These are phyloP conservation scores for Crambe crambe DNA, from an alignment of 37 sponge, comb jelly and placozoan genomes.

Conservation along the genomic window DNA sequence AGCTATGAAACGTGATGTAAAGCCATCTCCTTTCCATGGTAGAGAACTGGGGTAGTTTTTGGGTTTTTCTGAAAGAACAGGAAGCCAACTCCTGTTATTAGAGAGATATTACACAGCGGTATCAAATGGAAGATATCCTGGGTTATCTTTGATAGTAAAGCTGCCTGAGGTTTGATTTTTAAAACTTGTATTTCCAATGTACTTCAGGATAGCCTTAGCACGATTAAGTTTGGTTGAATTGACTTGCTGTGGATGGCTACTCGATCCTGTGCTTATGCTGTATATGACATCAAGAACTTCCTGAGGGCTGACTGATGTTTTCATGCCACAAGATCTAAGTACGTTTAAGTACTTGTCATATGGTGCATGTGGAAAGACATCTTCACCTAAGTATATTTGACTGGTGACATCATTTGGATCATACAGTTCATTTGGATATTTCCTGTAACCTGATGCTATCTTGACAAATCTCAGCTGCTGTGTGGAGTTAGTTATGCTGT, in stretches of 20 bases:
- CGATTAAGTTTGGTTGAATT: too few species aligned
- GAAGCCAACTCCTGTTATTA: slow-evolving; percentile 27
- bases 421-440: neutral
- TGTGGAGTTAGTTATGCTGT: neutral
- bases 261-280: slow-evolving; percentile 1
- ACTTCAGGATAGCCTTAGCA: slow-evolving; percentile 34
- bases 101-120: neutral
- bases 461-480: slow-evolving; percentile 4
- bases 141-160: too few species aligned
- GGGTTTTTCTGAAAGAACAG: slow-evolving; percentile 16
- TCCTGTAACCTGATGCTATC: neutral
- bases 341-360: neutral
- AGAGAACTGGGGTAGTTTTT: slow-evolving; percentile 22
- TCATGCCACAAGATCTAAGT: slow-evolving; percentile 13
- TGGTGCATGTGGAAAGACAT: slow-evolving; percentile 35
- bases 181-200: neutral
- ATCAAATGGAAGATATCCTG: neutral
- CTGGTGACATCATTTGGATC: slow-evolving; percentile 7
- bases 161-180: too few species aligned
- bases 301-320: slow-evolving; percentile 11
- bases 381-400: slow-evolving; percentile 22
- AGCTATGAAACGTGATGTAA: slow-evolving; percentile 17
- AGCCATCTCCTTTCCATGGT: slow-evolving; percentile 31
- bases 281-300: slow-evolving; percentile 23
- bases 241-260: too few species aligned